Base-by-base conservation (phyloP, 2,888 invertebrate genomes). In the Pyrocoelia pectoralis region DNA sequence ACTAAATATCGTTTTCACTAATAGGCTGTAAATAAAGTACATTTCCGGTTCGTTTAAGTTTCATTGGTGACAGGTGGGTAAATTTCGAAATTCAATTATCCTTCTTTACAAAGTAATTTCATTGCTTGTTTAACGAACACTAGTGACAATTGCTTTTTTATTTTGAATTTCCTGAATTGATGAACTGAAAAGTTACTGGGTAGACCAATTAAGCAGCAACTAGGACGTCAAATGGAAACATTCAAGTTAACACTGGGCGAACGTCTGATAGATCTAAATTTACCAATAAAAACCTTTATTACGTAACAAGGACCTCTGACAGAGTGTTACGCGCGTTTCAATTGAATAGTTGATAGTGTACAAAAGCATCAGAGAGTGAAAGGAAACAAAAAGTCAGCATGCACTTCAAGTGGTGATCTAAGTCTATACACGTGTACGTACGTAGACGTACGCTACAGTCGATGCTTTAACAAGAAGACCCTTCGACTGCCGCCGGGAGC, bases 401-500 rank as follows among this genome's bases (percentile, higher is more conserved):
- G 70, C 62, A 67, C 56, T 67, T 70, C 69, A 69, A 69, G 66
- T 72, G 70, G 68, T 70, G 73, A 72, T 74, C 72, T 66, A 69
- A 76, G 72, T 73, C 74, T 69, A 68, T 73, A 72, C 77, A 78
- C 77, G 77, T 77, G 77, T 72, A 74, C 76, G 75, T 74, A 74
- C 70, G 71, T 70, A 58, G 55, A 68, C 65, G 69, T 71, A 68
- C 72, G 70, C 72, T 72, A 75, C 71, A 62, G 74, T 73, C 72
- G 67, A 68, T 66, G 71, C 74, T 73, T 6, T 77, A 78, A 79
- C 76, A 76, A 77, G 77, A 73, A 76, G 76, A 73, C 74, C 73
- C 75, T 76, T 68, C 69, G 71, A 65, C 12, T 52, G 66, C 24
- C 54, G 53, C 57, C 61, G 61, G 65, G 70, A 70, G 72, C 72